Percentiles rank a stretch among this genome's conserved stretches.
phyloP scores from a whole-genome alignment of 2,797 vertebrate species.

The Catharus ustulatus region DNA sequence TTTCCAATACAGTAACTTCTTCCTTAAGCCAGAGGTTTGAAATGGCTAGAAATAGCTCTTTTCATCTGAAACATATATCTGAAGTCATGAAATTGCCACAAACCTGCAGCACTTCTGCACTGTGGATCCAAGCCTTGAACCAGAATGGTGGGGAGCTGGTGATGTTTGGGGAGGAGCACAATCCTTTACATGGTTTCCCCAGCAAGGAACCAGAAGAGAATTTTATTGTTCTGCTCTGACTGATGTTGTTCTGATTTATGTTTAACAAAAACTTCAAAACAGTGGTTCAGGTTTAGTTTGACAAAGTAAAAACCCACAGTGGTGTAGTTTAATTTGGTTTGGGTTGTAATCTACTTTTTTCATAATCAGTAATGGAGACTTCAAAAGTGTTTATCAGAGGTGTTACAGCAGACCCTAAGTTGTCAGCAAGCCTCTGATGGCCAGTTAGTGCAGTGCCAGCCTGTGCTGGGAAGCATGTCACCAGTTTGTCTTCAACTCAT shows the following conservation, averaged over 20 bases:
- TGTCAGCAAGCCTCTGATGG: not conserved
- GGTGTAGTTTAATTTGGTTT: not conserved
- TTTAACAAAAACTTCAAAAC: not conserved
- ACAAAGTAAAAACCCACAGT: not conserved
- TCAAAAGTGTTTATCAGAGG: accelerated
- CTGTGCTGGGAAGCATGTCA: accelerated
- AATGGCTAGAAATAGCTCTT: not conserved
- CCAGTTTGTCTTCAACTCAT: accelerated
- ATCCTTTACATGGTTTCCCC: not conserved
- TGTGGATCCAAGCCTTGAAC: not conserved
- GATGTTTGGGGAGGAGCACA: not conserved
- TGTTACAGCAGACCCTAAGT: not conserved
- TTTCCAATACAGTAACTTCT: not conserved
- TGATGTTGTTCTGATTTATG: not conserved
- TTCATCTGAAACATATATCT: not conserved
- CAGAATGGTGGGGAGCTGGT: not conserved
- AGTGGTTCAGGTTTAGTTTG: not conserved
- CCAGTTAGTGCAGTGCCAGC: not conserved
- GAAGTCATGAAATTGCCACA: not conserved
- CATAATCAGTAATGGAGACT: not conserved
- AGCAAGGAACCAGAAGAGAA: not conserved
- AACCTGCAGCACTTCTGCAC: not conserved
- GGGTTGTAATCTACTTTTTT: not conserved
- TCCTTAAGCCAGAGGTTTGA: not conserved
- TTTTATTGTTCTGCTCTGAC: not conserved